A percentile compares a stretch with the other conserved stretches of the same genome.
These are phyloP conservation scores for Pipistrellus pygmaeus DNA, from an alignment of 2,797 vertebrate genomes.

Conservation along the genomic window DNA sequence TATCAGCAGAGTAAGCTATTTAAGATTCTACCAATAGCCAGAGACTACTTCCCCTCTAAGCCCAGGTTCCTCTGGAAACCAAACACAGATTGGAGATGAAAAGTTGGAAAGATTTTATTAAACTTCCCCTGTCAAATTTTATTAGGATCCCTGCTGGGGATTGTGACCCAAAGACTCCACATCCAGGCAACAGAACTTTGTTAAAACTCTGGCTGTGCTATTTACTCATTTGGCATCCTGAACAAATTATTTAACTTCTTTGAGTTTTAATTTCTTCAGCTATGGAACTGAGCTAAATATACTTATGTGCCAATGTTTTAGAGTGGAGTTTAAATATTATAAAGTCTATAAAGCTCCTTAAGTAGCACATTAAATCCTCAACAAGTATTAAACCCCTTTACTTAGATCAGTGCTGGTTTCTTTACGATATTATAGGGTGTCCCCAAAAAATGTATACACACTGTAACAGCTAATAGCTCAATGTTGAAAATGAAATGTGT, in stretches of 20 bases:
- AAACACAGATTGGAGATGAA: constrained; percentile 10
- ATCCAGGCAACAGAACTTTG: not conserved
- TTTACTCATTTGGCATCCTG: not conserved
- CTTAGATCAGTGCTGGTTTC: not conserved
- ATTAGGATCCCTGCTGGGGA: not conserved
- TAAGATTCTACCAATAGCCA: not conserved
- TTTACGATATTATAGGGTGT: not conserved
- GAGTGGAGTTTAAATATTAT: not conserved
- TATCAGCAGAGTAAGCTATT: not conserved
- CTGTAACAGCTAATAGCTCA: too few relatives aligned
- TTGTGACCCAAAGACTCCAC: not conserved
- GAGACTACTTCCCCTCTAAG: not conserved
- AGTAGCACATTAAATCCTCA: not conserved
- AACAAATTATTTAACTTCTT: constrained; percentile 17
- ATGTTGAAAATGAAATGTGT: too few relatives aligned
- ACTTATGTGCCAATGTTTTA: not conserved
- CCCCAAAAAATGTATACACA: too few relatives aligned
- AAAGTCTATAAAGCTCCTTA: not conserved
- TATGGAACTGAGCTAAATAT: not conserved
- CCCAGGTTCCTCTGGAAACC: constrained; percentile 30
- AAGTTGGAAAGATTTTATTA: not conserved
- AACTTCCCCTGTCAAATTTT: constrained; percentile 12
- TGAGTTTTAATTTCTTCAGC: not conserved
- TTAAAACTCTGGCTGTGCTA: not conserved
- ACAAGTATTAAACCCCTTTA: not conserved